Base-by-base conservation (phyloP, 2,113 vertebrate genomes). In the Trichomycterus rosablanca region DNA sequence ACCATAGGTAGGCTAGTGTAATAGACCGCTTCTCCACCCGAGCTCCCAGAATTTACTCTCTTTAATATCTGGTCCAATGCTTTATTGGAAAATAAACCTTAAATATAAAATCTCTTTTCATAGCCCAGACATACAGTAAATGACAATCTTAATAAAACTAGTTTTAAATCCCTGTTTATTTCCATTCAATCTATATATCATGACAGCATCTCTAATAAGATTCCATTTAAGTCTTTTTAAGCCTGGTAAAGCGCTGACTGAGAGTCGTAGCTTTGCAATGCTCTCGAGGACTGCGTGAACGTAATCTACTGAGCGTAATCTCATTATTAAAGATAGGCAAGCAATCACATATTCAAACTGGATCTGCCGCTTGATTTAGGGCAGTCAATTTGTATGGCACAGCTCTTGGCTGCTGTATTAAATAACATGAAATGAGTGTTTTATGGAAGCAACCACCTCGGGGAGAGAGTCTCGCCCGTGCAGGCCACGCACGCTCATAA, bases 271-370 rank as follows among this genome's bases (percentile, higher is more conserved):
- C 34, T 46, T 19, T 18, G n/a, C n/a, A n/a, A n/a, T n/a, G 20
- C 43, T 43, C 43, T 15, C 28, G 2, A n/a, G n/a, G n/a, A 18
- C 43, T 57, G 19, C 45, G 50, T 23, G 15, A 57, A 43, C 15
- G 4, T 51, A 58, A 59, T 70, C 58, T 67, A 28, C 43, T 52
- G 18, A 59, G n/a, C 43, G 67, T 61, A 50, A 42, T 71, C 68
- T 43, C 59, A 64, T 74, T 74, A 68, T 62, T 72, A 72, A 56
- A 67, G 54, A 70, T 5, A 26, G n/a, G 30, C 64, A 39, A 40
- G 59, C 54, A 42, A 67, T 66, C 58, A 15, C 58, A 40, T 32
- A 18, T 15, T 49, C 64, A 40, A 45, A 26, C 16, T 23, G 18
- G 19, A 19, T 26, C 63, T 45, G 16, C 15, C 37, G 37, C 26